phyloP scores from a whole-genome alignment of 2,113 vertebrate genomes.

The Suncus etruscus region DNA sequence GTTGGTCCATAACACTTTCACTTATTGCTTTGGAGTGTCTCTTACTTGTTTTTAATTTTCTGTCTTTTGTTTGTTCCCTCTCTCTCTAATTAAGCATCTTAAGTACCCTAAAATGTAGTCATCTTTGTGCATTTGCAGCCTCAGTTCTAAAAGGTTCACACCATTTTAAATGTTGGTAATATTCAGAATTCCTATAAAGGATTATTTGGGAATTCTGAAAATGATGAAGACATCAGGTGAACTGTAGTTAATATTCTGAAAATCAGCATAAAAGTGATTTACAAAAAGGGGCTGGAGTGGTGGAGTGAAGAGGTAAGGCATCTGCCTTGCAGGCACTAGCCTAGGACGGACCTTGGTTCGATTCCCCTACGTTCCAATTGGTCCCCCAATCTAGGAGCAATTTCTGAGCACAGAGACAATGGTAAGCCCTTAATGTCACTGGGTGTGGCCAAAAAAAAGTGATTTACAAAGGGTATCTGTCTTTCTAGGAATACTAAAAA shows the following conservation, averaged over 20 bases:
- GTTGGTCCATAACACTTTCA: no score
- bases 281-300: no score
- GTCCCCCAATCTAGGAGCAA: no score
- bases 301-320: no score
- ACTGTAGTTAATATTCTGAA: background rate
- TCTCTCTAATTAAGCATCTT: background rate
- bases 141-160: background rate
- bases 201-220: background rate
- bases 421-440: no score
- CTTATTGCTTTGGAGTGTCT: background rate
- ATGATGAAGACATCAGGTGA: background rate
- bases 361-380: no score
- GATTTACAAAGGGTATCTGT: no score
- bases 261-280: background rate
- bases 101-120: background rate
- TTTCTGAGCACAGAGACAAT: no score
- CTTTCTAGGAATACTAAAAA: background rate
- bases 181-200: background rate
- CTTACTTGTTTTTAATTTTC: background rate
- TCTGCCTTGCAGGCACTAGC: no score
- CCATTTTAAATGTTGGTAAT: background rate
- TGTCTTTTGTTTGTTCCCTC: background rate
- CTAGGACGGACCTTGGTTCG: no score
- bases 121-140: background rate
- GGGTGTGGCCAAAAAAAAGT: no score